Evolutionary conservation across 2,888 invertebrate genomes (phyloP), one percentile per base, ranked within the genome.

Genomic region (Lycocerus yunnanus): DNA sequence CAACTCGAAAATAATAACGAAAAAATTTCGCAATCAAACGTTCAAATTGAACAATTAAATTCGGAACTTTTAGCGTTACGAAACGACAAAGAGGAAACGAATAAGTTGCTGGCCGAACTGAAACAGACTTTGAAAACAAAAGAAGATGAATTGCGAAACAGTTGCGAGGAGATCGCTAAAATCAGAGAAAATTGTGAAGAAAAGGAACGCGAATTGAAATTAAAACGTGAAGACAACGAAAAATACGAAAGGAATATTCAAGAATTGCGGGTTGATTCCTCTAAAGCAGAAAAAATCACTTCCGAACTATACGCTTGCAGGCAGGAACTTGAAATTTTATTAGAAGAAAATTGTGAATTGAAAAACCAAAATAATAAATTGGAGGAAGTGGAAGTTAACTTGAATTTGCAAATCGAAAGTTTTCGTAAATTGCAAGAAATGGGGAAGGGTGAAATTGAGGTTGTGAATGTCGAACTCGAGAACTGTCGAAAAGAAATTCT

Each of bases 41-140:
- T n/a, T 43, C n/a, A 43, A 43, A 43, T n/a, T 43, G 85, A 85
- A 71, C 79, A 76, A 15, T 66, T 77, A 10, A 66, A 43, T 10
- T 61, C 79, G 68, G 76, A 43, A 43, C n/a, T 43, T n/a, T n/a
- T 43, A 43, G n/a, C 2, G n/a, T n/a, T 43, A n/a, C 43, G 2
- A 43, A 43, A n/a, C 4, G n/a, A 43, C 2, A 43, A 43, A 43
- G 8, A 43, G 6, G 43, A 43, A 43, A n/a, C n/a, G n/a, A 43
- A 43, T 43, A n/a, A 1, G n/a, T 43, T 43, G n/a, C 6, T 43
- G 43, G 5, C 8, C 6, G 43, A 43, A 43, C n/a, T 43, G 43
- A 43, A n/a, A 4, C 43, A 8, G 43, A 43, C 6, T 8, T 43
- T 43, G 43, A 5, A 43, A 43, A 43, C n/a, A 43, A 43, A 43